Conservation (phyloP, 2,888 invertebrate species). For the Pseudococcus jackbeardsleyi region DNA sequence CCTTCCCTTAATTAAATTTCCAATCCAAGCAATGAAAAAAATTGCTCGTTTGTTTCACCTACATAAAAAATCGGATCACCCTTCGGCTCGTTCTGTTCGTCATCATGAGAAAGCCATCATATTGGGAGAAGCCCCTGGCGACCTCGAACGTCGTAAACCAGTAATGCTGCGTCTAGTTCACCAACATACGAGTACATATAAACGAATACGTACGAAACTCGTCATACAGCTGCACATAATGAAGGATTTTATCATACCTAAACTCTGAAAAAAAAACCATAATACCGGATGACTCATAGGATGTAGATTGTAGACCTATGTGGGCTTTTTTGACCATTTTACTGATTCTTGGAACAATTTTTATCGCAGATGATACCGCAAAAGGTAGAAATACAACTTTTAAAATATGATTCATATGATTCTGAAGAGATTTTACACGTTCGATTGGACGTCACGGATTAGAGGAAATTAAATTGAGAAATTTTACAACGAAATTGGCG, state of each 20-base stretch:
- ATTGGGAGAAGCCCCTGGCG: no score
- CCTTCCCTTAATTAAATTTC: no score
- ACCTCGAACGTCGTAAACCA: no score
- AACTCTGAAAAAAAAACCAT: neutral
- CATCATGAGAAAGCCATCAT: no score
- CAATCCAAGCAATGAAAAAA: no score
- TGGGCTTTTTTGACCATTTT: neutral
- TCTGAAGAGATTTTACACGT: no score
- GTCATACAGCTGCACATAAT: neutral
- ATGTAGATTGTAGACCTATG: neutral
- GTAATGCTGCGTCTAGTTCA: no score
- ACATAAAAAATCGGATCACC: no score
- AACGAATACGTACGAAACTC: neutral
- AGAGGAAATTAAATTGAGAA: neutral
- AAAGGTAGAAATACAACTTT: neutral
- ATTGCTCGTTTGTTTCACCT: no score
- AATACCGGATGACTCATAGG: neutral
- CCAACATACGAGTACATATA: no score
- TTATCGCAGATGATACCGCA: neutral
- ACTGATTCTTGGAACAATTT: neutral
- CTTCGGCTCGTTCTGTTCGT: no score
- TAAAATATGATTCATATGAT: neutral
- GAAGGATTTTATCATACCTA: neutral
- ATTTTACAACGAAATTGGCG: neutral
- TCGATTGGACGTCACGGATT: no score